phyloP scores from a whole-genome alignment of 1,140 invertebrate genomes.

The Tyrophagus putrescentiae region DNA sequence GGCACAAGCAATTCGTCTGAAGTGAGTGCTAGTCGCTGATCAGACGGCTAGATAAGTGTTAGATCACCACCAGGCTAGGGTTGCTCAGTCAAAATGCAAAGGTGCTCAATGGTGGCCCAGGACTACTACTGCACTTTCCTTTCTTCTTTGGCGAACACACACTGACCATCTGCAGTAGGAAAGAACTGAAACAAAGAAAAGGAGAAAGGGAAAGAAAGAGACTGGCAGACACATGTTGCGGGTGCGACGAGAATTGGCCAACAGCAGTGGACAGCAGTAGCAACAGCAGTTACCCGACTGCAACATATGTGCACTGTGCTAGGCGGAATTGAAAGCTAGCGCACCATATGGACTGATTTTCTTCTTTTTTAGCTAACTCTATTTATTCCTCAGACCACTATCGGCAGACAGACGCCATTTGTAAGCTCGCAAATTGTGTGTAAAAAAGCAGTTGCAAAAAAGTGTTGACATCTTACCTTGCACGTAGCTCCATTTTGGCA shows the following conservation, averaged over 20 bases:
- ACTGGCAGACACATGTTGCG: too few relatives aligned
- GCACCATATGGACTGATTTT: constrained; percentile 2
- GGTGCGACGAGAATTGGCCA: too few relatives aligned
- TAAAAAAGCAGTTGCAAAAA: too few relatives aligned
- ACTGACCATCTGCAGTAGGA: constrained; percentile 1
- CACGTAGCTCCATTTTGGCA: constrained; percentile 68
- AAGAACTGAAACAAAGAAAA: too few relatives aligned
- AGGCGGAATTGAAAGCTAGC: not conserved
- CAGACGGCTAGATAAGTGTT: not conserved
- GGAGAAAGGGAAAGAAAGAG: too few relatives aligned
- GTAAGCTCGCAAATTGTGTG: too few relatives aligned
- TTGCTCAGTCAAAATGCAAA: not conserved
- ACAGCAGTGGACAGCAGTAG: not conserved
- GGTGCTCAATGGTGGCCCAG: not conserved
- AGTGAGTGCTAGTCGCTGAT: not conserved
- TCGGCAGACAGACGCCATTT: too few relatives aligned
- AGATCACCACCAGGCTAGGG: constrained; percentile 3
- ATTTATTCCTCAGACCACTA: not conserved
- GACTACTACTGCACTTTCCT: not conserved
- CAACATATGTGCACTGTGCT: not conserved
- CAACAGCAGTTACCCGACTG: not conserved
- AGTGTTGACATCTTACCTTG: too few relatives aligned
- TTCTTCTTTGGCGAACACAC: not conserved
- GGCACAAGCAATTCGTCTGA: not conserved
- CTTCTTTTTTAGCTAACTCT: not conserved